Conservation (phyloP, 1,140 invertebrate genomes). For the Euschistus heros region DNA sequence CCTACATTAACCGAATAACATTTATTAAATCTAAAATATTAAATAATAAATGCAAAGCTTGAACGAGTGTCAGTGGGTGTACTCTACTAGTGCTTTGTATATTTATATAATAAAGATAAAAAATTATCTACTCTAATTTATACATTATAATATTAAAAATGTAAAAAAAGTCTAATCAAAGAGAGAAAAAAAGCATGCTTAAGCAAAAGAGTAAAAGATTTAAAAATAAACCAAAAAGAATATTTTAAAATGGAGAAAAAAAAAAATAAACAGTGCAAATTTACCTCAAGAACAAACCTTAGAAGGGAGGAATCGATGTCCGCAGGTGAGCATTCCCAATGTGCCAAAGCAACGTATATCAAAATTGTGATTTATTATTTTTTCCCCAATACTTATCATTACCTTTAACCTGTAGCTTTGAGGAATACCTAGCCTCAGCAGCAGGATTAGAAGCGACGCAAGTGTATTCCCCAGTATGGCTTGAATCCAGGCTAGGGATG, state of each 20-base stretch:
- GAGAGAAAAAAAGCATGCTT: constrained; percentile 22
- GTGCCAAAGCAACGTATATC: constrained; percentile 41
- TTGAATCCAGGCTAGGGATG: constrained; percentile 60
- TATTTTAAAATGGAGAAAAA: constrained; percentile 23
- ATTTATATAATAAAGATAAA: not conserved
- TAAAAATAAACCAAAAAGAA: constrained; percentile 28
- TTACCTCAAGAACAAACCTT: constrained; percentile 43
- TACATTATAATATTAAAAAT: constrained; percentile 21
- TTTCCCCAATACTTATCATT: constrained; percentile 38
- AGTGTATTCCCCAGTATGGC: constrained; percentile 68
- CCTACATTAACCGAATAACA: constrained; percentile 1
- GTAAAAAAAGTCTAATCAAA: constrained; percentile 27
- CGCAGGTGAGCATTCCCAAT: constrained; percentile 45
- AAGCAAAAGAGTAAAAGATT: constrained; percentile 22
- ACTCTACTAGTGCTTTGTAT: constrained; percentile 1
- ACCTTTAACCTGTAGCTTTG: constrained; percentile 74
- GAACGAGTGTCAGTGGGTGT: not conserved
- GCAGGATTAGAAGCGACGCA: constrained; percentile 69
- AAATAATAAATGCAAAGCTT: constrained; percentile 1
- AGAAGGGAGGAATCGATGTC: constrained; percentile 38
- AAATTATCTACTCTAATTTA: not conserved
- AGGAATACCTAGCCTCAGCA: constrained; percentile 65
- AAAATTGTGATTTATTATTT: not conserved
- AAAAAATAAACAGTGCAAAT: constrained; percentile 29
- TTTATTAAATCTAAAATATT: not conserved